A percentile compares a stretch with the other conserved stretches of the same genome.
Conservation (phyloP, 2,888 invertebrate genomes). For the Drosophila cognata region DNA sequence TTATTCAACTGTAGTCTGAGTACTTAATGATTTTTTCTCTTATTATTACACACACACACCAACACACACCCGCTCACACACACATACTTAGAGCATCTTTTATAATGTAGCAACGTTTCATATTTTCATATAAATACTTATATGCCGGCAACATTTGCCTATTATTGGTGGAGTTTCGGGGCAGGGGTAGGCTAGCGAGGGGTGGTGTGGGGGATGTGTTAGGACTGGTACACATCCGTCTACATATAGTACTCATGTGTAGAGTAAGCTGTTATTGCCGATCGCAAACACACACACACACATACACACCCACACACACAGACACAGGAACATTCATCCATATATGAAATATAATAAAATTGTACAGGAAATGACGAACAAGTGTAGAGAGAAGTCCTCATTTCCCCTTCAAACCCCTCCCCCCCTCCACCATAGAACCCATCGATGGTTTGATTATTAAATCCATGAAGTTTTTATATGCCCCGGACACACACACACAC, state of each 20-base stretch:
- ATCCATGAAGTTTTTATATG: constrained; percentile 81
- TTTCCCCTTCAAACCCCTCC: not conserved
- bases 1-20: constrained; percentile 50
- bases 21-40: constrained; percentile 57
- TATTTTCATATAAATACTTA: constrained; percentile 73
- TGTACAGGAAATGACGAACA: constrained; percentile 81
- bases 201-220: not conserved
- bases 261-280: constrained; percentile 47
- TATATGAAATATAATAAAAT: constrained; percentile 82
- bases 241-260: constrained; percentile 23
- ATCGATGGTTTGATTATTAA: constrained; percentile 80
- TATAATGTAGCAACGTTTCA: constrained; percentile 74
- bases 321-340: constrained; percentile 31
- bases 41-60: constrained; percentile 49
- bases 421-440: constrained; percentile 51
- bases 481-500: constrained; percentile 47
- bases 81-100: constrained; percentile 34
- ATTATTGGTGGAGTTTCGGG: constrained; percentile 11
- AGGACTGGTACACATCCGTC: constrained; percentile 23
- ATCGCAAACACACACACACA: constrained; percentile 41
- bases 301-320: constrained; percentile 15
- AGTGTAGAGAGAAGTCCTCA: constrained; percentile 62
- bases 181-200: not conserved
- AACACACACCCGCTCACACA: constrained; percentile 16
- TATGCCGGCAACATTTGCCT: constrained; percentile 49